Conservation (phyloP, 1,140 invertebrate species). For the Cydia strobilella region DNA sequence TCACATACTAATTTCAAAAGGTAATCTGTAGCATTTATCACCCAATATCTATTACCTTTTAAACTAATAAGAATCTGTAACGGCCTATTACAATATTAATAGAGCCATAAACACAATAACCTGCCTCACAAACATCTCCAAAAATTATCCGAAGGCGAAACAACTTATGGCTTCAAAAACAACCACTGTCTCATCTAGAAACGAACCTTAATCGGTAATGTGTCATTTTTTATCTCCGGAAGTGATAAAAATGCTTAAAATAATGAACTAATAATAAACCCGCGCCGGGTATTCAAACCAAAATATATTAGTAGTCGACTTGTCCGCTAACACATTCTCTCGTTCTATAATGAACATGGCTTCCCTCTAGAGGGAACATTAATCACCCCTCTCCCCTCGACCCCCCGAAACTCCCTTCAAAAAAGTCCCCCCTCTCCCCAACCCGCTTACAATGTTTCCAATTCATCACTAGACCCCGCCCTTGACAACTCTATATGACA, state of each 20-base stretch:
- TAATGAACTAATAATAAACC: conserved; percentile 73
- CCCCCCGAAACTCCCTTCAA: conserved; percentile 55
- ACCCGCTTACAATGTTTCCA: conserved; percentile 68
- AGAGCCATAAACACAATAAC: conserved; percentile 52
- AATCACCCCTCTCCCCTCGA: conserved; percentile 62
- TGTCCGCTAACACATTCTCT: conserved; percentile 77
- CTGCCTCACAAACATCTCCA: conserved; percentile 38
- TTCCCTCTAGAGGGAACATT: conserved; percentile 69
- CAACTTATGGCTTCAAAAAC: conserved; percentile 51
- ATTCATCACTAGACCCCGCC: conserved; percentile 80
- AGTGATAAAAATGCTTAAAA: conserved; percentile 76
- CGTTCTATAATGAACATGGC: conserved; percentile 78
- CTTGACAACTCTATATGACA: conserved; percentile 81
- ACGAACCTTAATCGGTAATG: conserved; percentile 54
- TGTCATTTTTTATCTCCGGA: conserved; percentile 70
- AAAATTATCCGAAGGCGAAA: conserved; percentile 47
- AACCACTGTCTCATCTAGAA: conserved; percentile 45
- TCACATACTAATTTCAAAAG: conserved; percentile 8
- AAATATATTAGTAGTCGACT: conserved; percentile 78
- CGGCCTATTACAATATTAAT: conserved; percentile 45
- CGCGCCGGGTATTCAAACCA: conserved; percentile 59
- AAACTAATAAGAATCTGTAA: conserved; percentile 23
- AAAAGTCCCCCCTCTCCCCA: conserved; percentile 57
- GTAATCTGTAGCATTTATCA: conserved; percentile 16
- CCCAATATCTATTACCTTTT: conserved; percentile 17